Evolutionary conservation across 2,113 vertebrate species (phyloP).

Genomic region (Sceloporus undulatus): DNA sequence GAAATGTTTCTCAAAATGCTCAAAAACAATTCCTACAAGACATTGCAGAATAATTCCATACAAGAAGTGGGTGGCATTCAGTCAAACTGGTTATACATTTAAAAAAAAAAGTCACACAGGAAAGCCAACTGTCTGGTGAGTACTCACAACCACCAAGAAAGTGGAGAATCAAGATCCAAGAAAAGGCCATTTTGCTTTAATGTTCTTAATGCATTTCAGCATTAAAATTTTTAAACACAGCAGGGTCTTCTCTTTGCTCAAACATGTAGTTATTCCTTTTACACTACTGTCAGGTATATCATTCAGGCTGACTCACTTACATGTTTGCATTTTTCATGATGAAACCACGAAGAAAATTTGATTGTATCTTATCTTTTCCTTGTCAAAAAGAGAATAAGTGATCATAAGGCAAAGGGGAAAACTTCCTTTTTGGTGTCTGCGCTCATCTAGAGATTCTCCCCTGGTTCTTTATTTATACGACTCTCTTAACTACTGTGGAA

Average conservation of each 20-base stretch:
- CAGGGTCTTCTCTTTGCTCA: conserved; percentile 28
- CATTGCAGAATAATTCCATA: too few relatives aligned
- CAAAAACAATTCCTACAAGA: background rate
- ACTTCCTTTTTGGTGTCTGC: conserved; percentile 55
- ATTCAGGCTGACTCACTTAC: conserved; percentile 51
- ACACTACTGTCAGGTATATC: conserved; percentile 49
- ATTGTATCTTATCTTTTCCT: conserved; percentile 56
- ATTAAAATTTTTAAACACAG: conserved; percentile 46
- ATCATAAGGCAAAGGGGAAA: conserved; percentile 26
- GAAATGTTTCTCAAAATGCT: too few relatives aligned
- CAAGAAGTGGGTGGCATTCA: too few relatives aligned
- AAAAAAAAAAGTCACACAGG: background rate
- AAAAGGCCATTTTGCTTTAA: background rate
- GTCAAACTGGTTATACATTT: background rate
- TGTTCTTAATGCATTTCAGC: conserved; percentile 23
- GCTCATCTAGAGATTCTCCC: conserved; percentile 22
- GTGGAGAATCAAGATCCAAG: background rate
- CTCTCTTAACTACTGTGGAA: conserved; percentile 50
- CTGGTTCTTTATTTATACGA: conserved; percentile 51
- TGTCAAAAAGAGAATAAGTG: conserved; percentile 60
- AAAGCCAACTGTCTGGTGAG: too few relatives aligned
- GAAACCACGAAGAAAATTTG: conserved; percentile 30
- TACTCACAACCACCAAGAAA: background rate
- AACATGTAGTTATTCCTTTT: conserved; percentile 40
- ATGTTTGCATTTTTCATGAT: conserved; percentile 58